These are phyloP conservation scores for Dreissena rostriformis DNA, from an alignment of 1,140 invertebrate genomes.

Conservation along the genomic window DNA sequence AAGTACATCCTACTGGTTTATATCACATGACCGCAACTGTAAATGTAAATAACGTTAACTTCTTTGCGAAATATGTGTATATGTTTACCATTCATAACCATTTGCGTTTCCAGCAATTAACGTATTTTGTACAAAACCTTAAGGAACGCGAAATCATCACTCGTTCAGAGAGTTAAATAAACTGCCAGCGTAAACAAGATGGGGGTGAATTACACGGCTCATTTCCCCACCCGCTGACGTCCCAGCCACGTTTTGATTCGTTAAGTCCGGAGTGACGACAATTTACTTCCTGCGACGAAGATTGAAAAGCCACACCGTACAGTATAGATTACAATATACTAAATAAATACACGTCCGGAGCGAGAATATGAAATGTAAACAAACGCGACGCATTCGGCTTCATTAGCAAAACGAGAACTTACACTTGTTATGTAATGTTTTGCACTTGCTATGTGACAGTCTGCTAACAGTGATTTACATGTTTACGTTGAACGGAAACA, in stretches of 20 bases:
- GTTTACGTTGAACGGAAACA: conserved; percentile 33
- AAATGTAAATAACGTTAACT: background rate
- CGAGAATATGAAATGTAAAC: conserved; percentile 30
- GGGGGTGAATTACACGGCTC: conserved; percentile 26
- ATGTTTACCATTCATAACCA: background rate
- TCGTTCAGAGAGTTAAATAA: conserved; percentile 17
- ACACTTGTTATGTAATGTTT: conserved; percentile 47
- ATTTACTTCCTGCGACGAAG: conserved; percentile 38
- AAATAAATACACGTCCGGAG: conserved; percentile 19
- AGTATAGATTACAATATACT: background rate
- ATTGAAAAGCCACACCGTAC: conserved; percentile 8
- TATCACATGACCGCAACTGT: no score
- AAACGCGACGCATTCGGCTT: conserved; percentile 28
- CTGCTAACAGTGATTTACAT: conserved; percentile 46
- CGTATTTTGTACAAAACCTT: conserved; percentile 6
- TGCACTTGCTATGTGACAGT: conserved; percentile 48
- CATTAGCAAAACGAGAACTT: conserved; percentile 48
- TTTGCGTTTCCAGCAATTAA: conserved; percentile 18
- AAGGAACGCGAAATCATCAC: conserved; percentile 17
- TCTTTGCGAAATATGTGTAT: background rate
- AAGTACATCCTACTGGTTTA: no score
- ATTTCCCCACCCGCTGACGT: conserved; percentile 29
- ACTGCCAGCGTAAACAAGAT: background rate
- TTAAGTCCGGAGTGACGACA: conserved; percentile 38
- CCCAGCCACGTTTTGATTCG: conserved; percentile 22